phyloP scores from a whole-genome alignment of 2,797 vertebrate species.

The Chaetodon trifasciatus region DNA sequence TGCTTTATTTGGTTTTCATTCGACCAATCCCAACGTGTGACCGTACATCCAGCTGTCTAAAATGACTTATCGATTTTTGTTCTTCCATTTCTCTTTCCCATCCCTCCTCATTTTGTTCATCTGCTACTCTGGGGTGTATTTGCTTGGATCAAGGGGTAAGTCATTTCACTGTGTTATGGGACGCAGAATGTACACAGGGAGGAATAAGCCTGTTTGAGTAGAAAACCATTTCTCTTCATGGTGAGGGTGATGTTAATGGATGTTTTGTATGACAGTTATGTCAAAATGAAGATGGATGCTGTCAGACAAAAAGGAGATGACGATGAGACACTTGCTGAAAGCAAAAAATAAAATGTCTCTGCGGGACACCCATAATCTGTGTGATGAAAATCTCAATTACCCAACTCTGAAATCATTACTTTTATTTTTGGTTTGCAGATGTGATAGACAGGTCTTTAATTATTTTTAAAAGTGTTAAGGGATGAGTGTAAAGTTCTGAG shows the following conservation, averaged over 20 bases:
- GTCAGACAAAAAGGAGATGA: constrained; percentile 11
- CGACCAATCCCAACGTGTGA: constrained; percentile 58
- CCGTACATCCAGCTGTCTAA: constrained; percentile 67
- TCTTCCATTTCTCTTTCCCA: constrained; percentile 57
- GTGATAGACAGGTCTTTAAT: background rate
- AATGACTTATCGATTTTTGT: constrained; percentile 85
- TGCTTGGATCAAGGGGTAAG: constrained; percentile 41
- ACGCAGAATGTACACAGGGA: constrained; percentile 34
- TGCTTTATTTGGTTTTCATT: constrained; percentile 69
- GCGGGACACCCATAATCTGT: background rate
- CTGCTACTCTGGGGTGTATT: constrained; percentile 64
- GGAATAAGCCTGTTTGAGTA: constrained; percentile 22
- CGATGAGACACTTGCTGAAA: constrained; percentile 1
- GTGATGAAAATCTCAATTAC: background rate
- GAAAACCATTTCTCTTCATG: constrained; percentile 18
- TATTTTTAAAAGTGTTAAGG: background rate
- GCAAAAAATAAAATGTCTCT: background rate
- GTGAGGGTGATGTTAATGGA: constrained; percentile 22
- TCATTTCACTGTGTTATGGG: constrained; percentile 34
- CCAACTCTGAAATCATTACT: background rate
- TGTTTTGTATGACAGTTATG: constrained; percentile 10
- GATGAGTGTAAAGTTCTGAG: background rate
- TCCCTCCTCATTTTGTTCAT: constrained; percentile 71
- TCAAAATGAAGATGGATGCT: constrained; percentile 43
- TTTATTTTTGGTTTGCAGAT: background rate